Evolutionary conservation across 1,140 invertebrate genomes (phyloP).

Genomic region (Drosophila lacertosa): DNA sequence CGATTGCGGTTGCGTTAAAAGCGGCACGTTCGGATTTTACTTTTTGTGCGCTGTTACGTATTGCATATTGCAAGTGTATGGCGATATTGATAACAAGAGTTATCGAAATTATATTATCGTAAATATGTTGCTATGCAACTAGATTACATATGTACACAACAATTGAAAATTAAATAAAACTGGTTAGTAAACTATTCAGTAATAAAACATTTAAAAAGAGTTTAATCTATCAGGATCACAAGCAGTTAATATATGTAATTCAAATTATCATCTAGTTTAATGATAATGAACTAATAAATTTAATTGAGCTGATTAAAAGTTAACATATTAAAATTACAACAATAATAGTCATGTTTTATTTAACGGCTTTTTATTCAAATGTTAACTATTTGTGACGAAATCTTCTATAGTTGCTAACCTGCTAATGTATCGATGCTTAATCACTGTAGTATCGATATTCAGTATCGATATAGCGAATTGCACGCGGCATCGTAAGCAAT

Average conservation of each 20-base stretch:
- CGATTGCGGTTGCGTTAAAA: constrained; percentile 39
- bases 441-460: constrained; percentile 12
- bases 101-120: constrained; percentile 20
- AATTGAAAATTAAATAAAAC: background rate
- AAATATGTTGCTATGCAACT: background rate
- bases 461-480: background rate
- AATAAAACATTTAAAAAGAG: background rate
- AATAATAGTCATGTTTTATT: no score
- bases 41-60: constrained; percentile 37
- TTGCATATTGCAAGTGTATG: constrained; percentile 21
- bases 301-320: no score
- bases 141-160: background rate
- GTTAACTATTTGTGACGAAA: no score
- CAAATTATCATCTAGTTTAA: no score
- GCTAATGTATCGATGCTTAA: background rate
- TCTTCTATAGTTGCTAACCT: background rate
- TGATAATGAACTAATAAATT: no score
- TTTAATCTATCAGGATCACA: background rate
- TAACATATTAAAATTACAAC: no score
- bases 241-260: no score
- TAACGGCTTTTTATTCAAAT: background rate
- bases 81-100: constrained; percentile 8
- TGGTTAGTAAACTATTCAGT: background rate
- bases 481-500: constrained; percentile 49
- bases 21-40: constrained; percentile 38